A percentile compares a stretch with the other conserved stretches of the same genome.
phyloP scores from a whole-genome alignment of 2,888 invertebrate genomes.

The Iselma pallidipennis region DNA sequence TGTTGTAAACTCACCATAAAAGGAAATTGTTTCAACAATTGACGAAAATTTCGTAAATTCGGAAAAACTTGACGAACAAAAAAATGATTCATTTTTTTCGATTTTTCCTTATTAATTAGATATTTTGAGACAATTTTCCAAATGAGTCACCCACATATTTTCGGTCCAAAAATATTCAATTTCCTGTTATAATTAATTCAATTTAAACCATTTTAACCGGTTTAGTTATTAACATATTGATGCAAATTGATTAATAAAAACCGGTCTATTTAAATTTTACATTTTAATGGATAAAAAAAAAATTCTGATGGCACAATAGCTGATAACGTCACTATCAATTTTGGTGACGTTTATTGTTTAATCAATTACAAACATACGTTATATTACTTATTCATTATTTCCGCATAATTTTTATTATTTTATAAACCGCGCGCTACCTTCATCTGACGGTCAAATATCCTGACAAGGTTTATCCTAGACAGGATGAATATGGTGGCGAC shows the following conservation, averaged over 20 bases:
- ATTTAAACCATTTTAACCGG: no score
- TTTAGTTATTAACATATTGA: no score
- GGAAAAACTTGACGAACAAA: not conserved
- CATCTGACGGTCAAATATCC: not conserved
- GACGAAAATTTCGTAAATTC: not conserved
- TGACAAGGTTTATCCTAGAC: not conserved
- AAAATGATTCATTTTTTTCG: not conserved
- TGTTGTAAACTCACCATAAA: not conserved
- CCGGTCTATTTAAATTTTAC: no score
- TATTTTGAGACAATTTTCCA: not conserved
- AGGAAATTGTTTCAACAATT: not conserved
- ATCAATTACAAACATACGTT: conserved; percentile 14
- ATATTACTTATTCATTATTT: conserved; percentile 33
- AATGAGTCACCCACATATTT: no score
- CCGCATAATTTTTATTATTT: conserved; percentile 13
- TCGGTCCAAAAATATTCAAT: no score
- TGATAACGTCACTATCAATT: not conserved
- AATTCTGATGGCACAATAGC: no score
- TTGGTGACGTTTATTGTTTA: not conserved
- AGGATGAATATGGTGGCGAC: not conserved
- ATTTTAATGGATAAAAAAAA: no score
- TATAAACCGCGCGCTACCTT: not conserved
- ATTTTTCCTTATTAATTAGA: no score
- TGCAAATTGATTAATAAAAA: no score
- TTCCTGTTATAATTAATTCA: not conserved